Base-by-base conservation (phyloP, 2,888 invertebrate species). In the Neoitamus cyanurus region DNA sequence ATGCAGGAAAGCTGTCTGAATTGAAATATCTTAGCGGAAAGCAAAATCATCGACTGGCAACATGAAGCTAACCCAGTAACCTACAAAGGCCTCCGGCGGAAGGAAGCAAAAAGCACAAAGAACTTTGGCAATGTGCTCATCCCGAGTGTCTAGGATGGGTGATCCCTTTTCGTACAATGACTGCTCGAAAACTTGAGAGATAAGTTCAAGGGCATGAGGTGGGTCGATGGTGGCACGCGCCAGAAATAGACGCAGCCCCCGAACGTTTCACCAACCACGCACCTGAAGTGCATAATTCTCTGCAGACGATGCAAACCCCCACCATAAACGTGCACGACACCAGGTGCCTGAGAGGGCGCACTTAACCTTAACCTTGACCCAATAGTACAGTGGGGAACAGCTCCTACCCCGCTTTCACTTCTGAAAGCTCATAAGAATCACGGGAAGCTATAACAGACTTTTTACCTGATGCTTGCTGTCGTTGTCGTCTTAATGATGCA, bases 321-420 rank as follows among this genome's bases (percentile, higher is more conserved):
- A n/a, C n/a, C n/a, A n/a, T n/a, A n/a, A n/a, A n/a, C n/a, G 28
- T 6, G 69, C 15, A 25, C 7, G 11, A n/a, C 34, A 37, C 30
- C 7, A 42, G n/a, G 9, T 25, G 25, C 69, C 69, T 20, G n/a
- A 69, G 37, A 69, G 82, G 82, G 20, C 69, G 82, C 69, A 15
- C 82, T 82, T 82, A 82, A 82, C 82, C 82, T 82, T 82, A 69
- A 82, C 82, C 82, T 82, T 82, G 82, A 82, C 82, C 82, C 31
- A 82, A n/a, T 82, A 68, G 28, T 36, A 28, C 58, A 25, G 20
- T 48, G 36, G 69, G 37, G 15, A 69, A 20, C 20, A 37, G 11
- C 11, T 20, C 69, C 37, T 31, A 46, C 78, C 78, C 36, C 36
- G 82, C 82, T 82, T 82, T 69, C 69, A 82, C 69, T 82, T 68